phyloP scores from a whole-genome alignment of 2,113 vertebrate species.

The Todiramphus chloris region DNA sequence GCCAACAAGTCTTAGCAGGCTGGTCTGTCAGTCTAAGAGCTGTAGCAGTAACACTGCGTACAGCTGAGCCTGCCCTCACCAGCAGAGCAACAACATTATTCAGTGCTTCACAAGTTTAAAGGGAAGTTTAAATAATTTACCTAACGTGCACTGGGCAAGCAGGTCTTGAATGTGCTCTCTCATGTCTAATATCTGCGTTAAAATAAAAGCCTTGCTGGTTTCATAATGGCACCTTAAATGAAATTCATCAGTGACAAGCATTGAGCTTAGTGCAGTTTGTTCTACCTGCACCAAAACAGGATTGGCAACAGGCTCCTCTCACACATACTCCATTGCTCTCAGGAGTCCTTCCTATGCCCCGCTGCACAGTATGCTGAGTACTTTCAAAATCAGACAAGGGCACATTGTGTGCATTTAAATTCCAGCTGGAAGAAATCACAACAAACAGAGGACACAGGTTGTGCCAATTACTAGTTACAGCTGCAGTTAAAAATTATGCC shows the following conservation, averaged over 20 bases:
- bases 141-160: not conserved
- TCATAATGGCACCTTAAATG: not conserved
- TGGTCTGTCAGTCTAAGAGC: not conserved
- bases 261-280: not conserved
- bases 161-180: slow-evolving; percentile 23
- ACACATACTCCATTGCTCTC: not conserved
- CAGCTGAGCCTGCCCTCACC: not conserved
- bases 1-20: not conserved
- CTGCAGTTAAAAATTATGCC: slow-evolving; percentile 28
- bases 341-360: not conserved
- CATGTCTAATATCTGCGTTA: not conserved
- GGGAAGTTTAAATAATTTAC: slow-evolving; percentile 1
- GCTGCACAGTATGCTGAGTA: not conserved
- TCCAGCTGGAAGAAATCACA: slow-evolving; percentile 27
- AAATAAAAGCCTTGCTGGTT: slow-evolving; percentile 20
- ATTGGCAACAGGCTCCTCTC: not conserved
- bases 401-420: slow-evolving; percentile 42
- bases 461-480: slow-evolving; percentile 35
- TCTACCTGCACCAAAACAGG: slow-evolving; percentile 8
- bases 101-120: not conserved
- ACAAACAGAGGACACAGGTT: not conserved
- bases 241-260: not conserved
- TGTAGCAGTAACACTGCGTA: not conserved
- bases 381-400: slow-evolving; percentile 30
- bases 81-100: not conserved